Evolutionary conservation across 2,113 vertebrate species (phyloP).

Genomic region (Hylia prasina): DNA sequence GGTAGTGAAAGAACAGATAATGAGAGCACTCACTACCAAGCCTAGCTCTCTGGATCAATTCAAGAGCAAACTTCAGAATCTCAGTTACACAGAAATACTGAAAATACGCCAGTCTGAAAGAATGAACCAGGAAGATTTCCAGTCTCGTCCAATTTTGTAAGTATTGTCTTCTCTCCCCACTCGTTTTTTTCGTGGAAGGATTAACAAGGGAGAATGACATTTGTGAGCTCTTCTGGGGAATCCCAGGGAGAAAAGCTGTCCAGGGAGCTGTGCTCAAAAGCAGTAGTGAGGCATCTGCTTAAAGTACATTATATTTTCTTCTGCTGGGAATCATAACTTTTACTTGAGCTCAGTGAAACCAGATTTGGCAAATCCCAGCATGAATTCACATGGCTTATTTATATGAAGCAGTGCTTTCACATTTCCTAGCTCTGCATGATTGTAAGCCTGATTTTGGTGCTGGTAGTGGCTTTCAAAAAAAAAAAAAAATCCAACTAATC

Average conservation of each 20-base stretch:
- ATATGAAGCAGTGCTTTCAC: neutral
- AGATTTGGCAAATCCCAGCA: neutral
- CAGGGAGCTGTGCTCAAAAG: neutral
- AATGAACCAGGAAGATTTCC: conserved; percentile 99
- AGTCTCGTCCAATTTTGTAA: conserved; percentile 97
- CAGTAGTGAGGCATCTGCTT: neutral
- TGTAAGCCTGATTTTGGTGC: neutral
- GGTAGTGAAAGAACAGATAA: conserved; percentile 99
- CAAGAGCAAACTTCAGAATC: conserved; percentile 97
- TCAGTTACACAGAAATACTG: conserved; percentile 99
- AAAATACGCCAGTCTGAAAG: conserved; percentile 99
- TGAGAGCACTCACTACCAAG: conserved; percentile 95
- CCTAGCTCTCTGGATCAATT: conserved; percentile 99
- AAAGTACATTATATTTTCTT: neutral
- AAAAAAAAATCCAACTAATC: neutral
- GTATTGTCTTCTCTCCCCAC: conserved; percentile 28
- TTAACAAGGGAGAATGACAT: neutral
- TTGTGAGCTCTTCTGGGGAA: neutral
- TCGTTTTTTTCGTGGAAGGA: neutral
- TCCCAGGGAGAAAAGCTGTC: neutral
- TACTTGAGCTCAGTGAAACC: neutral
- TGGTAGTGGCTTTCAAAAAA: neutral
- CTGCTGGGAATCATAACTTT: neutral
- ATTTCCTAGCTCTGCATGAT: neutral
- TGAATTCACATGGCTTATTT: neutral